Conservation (phyloP, 2,797 vertebrate species). For the Myotis pilosus region DNA sequence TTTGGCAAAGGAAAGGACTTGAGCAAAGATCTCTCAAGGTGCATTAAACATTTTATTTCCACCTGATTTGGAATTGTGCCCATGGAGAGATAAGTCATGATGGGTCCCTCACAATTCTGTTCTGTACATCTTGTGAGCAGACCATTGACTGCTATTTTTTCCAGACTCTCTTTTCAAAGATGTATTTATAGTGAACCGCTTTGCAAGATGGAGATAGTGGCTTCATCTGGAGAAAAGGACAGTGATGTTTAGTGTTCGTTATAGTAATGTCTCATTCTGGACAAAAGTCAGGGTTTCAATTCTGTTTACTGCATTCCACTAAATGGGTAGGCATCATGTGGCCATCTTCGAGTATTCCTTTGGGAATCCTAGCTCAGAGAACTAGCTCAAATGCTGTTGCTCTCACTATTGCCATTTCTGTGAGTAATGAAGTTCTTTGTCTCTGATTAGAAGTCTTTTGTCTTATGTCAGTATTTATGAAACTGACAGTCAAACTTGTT, state of each 20-base stretch:
- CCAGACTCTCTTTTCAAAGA: not conserved
- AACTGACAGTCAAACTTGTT: not conserved
- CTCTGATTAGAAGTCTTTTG: not conserved
- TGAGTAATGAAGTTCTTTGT: not conserved
- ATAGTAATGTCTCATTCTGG: not conserved
- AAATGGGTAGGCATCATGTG: not conserved
- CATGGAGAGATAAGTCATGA: not conserved
- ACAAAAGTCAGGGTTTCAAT: not conserved
- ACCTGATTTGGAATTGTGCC: not conserved
- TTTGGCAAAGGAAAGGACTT: not conserved
- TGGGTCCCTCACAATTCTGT: not conserved
- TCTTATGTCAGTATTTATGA: not conserved
- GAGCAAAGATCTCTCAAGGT: not conserved
- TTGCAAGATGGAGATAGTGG: not conserved
- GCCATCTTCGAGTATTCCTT: not conserved
- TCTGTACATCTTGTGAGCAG: not conserved
- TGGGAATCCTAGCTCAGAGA: not conserved
- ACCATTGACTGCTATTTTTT: not conserved
- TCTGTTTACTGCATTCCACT: not conserved
- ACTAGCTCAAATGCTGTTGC: not conserved
- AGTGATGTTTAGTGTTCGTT: not conserved
- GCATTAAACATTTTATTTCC: not conserved
- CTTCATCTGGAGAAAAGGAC: not conserved
- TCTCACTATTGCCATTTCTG: not conserved
- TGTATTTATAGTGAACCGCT: not conserved